phyloP scores from a whole-genome alignment of 2,797 vertebrate species.

The Uromys caudimaculatus region DNA sequence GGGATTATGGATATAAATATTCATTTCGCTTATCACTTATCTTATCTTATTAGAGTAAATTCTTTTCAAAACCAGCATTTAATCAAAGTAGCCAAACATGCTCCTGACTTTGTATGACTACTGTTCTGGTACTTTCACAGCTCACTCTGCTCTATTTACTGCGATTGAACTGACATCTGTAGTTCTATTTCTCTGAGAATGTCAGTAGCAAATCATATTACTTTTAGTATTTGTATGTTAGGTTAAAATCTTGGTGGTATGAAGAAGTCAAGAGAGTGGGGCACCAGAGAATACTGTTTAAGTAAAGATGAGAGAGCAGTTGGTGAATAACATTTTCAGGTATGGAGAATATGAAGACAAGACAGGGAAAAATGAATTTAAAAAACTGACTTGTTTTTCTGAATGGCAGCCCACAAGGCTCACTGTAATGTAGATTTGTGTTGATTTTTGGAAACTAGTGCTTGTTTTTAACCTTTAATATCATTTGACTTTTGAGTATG shows the following conservation, averaged over 20 bases:
- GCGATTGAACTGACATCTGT: not conserved
- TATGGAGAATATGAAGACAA: not conserved
- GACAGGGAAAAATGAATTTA: not conserved
- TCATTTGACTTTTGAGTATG: not conserved
- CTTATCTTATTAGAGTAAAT: not conserved
- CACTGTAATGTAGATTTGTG: not conserved
- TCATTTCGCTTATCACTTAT: not conserved
- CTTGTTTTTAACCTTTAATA: conserved; percentile 1
- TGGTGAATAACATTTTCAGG: not conserved
- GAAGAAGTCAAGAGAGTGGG: not conserved
- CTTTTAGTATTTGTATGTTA: conserved; percentile 6
- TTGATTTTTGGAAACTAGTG: conserved; percentile 14
- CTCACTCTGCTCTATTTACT: not conserved
- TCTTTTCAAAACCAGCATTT: not conserved
- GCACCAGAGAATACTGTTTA: not conserved
- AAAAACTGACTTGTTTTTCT: not conserved
- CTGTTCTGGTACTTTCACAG: not conserved
- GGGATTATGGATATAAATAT: not conserved
- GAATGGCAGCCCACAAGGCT: not conserved
- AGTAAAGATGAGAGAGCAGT: not conserved
- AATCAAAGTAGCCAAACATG: not conserved
- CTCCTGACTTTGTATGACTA: not conserved
- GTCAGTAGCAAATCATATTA: not conserved
- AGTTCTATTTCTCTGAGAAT: not conserved
- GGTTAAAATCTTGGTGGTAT: not conserved